Conservation (phyloP, 2,797 vertebrate species). For the Syngnathus acus region DNA sequence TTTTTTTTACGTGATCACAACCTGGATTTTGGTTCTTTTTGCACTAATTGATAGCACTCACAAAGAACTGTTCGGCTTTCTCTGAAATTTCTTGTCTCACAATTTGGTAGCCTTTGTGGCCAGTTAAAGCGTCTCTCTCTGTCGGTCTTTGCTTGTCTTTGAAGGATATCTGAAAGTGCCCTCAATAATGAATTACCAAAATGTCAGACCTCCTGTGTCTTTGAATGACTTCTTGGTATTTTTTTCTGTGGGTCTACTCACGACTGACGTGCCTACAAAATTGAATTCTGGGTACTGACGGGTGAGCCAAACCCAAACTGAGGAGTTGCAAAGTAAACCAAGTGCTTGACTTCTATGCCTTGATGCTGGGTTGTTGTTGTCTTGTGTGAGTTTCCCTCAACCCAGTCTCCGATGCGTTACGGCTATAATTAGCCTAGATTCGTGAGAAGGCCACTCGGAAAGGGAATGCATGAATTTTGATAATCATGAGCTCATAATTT, state of each 20-base stretch:
- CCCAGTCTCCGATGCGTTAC: conserved; percentile 54
- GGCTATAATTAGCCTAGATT: conserved; percentile 66
- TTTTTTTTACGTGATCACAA: not conserved
- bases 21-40: not conserved
- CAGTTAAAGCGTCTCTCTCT: not conserved
- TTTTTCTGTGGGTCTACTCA: not conserved
- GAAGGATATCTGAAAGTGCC: not conserved
- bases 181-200: not conserved
- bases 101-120: not conserved
- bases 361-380: conserved; percentile 28
- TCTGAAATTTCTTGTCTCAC: not conserved
- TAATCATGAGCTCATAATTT: conserved; percentile 24
- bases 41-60: not conserved
- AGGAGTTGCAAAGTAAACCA: not conserved
- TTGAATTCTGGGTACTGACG: too few relatives aligned
- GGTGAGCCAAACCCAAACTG: too few relatives aligned
- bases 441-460: conserved; percentile 55
- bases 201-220: not conserved
- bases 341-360: not conserved
- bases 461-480: conserved; percentile 44
- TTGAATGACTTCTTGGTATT: too few relatives aligned
- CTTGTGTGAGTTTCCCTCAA: conserved; percentile 42
- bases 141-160: not conserved
- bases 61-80: not conserved
- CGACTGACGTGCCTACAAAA: too few relatives aligned